phyloP scores from a whole-genome alignment of 2,113 vertebrate species.

The Capreolus pygargus region DNA sequence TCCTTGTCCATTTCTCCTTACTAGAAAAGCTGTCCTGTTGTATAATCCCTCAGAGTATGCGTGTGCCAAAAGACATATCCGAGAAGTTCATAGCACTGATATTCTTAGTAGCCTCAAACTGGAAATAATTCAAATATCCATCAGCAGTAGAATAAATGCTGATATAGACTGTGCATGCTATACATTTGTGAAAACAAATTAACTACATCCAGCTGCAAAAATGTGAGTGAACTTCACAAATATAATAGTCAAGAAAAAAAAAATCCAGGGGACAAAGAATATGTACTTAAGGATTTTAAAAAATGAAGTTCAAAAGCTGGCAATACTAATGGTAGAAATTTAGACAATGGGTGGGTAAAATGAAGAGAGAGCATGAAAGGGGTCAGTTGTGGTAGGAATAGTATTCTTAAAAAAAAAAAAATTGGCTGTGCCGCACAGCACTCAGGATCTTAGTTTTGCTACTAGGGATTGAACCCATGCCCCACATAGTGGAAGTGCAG shows the following conservation, averaged over 20 bases:
- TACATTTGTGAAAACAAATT: not conserved
- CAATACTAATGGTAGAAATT: not conserved
- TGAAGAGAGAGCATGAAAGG: not conserved
- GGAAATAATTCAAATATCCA: conserved; percentile 36
- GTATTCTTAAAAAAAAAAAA: not conserved
- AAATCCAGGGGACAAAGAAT: not conserved
- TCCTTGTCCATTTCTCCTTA: not conserved
- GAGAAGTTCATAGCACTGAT: not conserved
- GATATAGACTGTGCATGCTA: not conserved
- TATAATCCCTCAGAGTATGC: not conserved
- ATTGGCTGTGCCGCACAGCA: not conserved
- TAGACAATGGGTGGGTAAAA: not conserved
- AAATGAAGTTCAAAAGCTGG: not conserved
- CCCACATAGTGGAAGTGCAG: not conserved
- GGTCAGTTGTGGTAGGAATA: not conserved
- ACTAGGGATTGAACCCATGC: not conserved
- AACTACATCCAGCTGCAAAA: not conserved
- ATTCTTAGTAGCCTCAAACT: not conserved
- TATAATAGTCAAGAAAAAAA: not conserved
- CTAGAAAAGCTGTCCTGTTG: not conserved
- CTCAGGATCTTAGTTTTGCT: fast-evolving
- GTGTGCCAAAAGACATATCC: not conserved
- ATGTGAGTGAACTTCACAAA: not conserved
- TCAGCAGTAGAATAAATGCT: not conserved
- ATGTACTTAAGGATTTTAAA: not conserved